Evolutionary conservation across 2,888 invertebrate species (phyloP).

Genomic region (Diploptera punctata): DNA sequence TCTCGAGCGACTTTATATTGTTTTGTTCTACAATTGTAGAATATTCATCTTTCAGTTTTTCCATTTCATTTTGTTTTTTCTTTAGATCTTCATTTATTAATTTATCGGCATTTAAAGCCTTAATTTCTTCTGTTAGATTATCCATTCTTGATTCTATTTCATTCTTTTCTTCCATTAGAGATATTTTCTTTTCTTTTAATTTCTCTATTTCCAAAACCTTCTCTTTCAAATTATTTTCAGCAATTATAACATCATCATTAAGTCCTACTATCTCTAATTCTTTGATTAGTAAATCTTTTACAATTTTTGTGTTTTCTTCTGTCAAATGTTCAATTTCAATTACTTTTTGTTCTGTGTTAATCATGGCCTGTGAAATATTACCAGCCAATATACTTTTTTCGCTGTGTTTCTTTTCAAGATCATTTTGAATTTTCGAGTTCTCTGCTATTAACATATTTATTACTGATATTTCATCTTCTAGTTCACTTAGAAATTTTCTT

Average conservation of each 20-base stretch:
- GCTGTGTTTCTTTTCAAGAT: background rate
- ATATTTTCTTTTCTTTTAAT: background rate
- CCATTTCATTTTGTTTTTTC: background rate
- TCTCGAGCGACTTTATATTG: background rate
- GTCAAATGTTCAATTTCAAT: background rate
- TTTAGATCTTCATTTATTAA: background rate
- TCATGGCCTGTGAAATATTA: too few relatives aligned
- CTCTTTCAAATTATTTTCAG: background rate
- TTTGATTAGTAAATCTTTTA: background rate
- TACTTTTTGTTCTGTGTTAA: too few relatives aligned
- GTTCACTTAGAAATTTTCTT: background rate
- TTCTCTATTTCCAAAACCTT: background rate
- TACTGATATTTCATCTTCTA: background rate
- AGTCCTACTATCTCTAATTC: background rate
- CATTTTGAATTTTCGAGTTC: background rate
- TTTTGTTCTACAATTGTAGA: background rate
- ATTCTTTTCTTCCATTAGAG: background rate
- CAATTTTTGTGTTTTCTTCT: background rate
- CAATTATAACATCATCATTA: background rate
- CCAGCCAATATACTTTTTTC: too few relatives aligned
- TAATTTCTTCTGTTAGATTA: background rate
- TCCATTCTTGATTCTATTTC: background rate
- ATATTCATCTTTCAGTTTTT: background rate
- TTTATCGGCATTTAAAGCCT: background rate
- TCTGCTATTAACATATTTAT: background rate